Base-by-base conservation (phyloP, 2,797 vertebrate genomes). In the Diglossa cyanea region DNA sequence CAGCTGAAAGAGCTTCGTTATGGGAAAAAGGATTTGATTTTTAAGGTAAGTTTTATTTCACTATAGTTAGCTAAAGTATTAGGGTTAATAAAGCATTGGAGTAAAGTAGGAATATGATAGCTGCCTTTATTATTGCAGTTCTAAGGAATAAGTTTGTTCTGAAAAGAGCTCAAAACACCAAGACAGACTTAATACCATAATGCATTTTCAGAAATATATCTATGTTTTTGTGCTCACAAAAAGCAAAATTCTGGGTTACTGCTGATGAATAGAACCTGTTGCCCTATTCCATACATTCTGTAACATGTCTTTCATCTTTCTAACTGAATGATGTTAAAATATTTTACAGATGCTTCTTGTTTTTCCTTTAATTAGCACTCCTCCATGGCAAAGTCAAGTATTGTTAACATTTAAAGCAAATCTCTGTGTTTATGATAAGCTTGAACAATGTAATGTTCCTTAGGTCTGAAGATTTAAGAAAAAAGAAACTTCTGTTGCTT, bases 11-110 rank as follows among this genome's bases (percentile, higher is more conserved):
- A 99, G 97, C 98, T 99, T 92, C 99, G 98, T 90, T 99, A 99
- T 78, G 99, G 99, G 89, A 99, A 99, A 97, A 99, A 99, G 96
- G 99, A 99, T 98, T 99, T 99, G 98, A 98, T 99, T 98, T 99
- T 99, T 98, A 99, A 99, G 99, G 99, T 99, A 97, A 99, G 98
- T 97, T 89, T 88, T 61, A 37, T 92, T 82, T 79, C 42, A 35
- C 23, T 88, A 8, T 39, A 53, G 13, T 55, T 73, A 81, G 7
- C 11, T 84, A 15, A 80, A 37, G 2, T 81, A 30, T 66, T 87
- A 33, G 19, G 42, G 17, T 74, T 85, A 90, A 57, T 78, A 26
- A 6, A 58, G 37, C 37, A 57, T 68, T 95, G 76, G 58, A 91
- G 50, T 82, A 48, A 90, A 67, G 31, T 72, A 45, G 30, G 21